A percentile compares a stretch with the other conserved stretches of the same genome.
Conservation (phyloP, 2,113 vertebrate species). For the Phyllopteryx taeniolatus region DNA sequence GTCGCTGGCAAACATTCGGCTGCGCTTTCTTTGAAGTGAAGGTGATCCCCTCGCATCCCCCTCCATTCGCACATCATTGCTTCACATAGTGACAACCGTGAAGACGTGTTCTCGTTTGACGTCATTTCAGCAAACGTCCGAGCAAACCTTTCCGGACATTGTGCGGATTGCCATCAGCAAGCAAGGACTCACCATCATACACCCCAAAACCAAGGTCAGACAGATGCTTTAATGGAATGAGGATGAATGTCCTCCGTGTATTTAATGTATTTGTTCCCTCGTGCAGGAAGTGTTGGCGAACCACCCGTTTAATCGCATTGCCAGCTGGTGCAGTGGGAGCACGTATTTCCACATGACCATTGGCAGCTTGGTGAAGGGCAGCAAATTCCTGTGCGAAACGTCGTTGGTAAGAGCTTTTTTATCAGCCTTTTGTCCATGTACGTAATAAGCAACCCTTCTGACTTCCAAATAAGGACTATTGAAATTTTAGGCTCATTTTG, state of each 20-base stretch:
- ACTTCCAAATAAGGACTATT: background rate
- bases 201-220: slow-evolving; percentile 91
- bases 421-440: background rate
- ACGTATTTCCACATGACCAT: slow-evolving; percentile 96
- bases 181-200: slow-evolving; percentile 84
- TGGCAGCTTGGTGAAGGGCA: slow-evolving; percentile 85
- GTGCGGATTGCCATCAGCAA: slow-evolving; percentile 91
- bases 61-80: background rate
- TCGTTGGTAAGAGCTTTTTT: slow-evolving; percentile 82
- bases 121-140: slow-evolving; percentile 85
- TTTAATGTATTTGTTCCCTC: background rate
- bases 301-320: slow-evolving; percentile 88
- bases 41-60: slow-evolving; percentile 63
- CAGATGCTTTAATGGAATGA: background rate
- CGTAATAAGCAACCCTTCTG: background rate
- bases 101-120: background rate
- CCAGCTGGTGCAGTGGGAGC: slow-evolving; percentile 95
- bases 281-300: slow-evolving; percentile 81
- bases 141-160: slow-evolving; percentile 86
- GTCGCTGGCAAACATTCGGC: slow-evolving; percentile 89
- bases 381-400: slow-evolving; percentile 91
- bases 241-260: background rate
- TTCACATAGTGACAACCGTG: background rate
- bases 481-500: background rate
- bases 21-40: slow-evolving; percentile 98